Base-by-base conservation (phyloP, 2,113 vertebrate genomes). In the Antechinus stuartii region DNA sequence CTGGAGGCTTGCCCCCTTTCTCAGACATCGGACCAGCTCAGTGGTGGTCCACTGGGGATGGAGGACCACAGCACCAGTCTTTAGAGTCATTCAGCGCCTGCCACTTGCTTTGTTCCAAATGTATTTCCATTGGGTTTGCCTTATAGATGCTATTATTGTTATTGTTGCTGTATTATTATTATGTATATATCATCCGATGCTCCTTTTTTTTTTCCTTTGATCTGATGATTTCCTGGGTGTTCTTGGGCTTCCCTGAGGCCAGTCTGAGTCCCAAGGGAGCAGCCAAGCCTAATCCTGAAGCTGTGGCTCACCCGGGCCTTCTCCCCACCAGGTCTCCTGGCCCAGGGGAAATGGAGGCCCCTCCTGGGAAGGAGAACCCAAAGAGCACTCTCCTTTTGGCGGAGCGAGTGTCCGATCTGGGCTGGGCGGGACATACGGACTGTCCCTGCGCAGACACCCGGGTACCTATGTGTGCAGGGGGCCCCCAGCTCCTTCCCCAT, bases 21-120 rank as follows among this genome's bases (percentile, higher is more conserved):
- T 16, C 30, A 14, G 30, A 35, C 27, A 68, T 4, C 14, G 5
- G 16, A 23, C 19, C 6, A 0, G 2, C 0, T 7, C n/a, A 23
- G 2, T 22, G n/a, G 68, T 47, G 47, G 2, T 4, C 4, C 47
- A 42, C 42, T 42, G 42, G 42, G 42, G 42, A 42, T 42, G 42
- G 42, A 42, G 42, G 42, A 42, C 42, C 42, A 42, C 47, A 47
- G 47, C 47, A 47, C 47, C 47, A 47, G 68, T 6, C 35, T n/a
- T 22, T 22, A 8, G 35, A n/a, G 16, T 8, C 3, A 3, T 16
- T 76, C 6, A 22, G 16, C 5, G 61, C 25, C 35, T 30, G 57
- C 9, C 11, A 4, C 11, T 3, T 57, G 56, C 25, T 57, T 57
- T 57, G 57, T 30, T 30, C 57, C 61, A 35, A 16, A n/a, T 19